These are phyloP conservation scores for Cryptophagus acutangulus DNA, from an alignment of 2,888 invertebrate genomes.

Conservation along the genomic window DNA sequence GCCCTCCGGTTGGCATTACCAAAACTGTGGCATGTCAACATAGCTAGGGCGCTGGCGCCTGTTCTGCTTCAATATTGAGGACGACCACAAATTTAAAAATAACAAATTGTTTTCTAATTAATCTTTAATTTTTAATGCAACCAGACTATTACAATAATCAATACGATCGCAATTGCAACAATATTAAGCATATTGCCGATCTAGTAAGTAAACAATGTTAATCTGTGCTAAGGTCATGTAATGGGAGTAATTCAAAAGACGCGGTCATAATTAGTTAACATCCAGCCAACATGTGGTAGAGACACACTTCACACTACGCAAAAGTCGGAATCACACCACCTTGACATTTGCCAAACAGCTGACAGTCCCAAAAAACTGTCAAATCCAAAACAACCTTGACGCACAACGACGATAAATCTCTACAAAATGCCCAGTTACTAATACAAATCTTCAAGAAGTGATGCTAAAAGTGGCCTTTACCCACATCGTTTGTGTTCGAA, in stretches of 20 bases:
- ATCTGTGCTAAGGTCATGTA: conserved; percentile 25
- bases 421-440: conserved; percentile 42
- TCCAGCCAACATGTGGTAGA: conserved; percentile 19
- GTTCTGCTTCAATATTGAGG: no score
- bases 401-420: conserved; percentile 30
- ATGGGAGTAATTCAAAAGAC: conserved; percentile 8
- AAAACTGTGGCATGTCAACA: no score
- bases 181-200: no score
- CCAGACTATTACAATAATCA: no score
- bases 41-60: no score
- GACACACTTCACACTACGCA: conserved; percentile 15
- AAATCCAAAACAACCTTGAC: conserved; percentile 25
- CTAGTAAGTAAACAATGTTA: no score
- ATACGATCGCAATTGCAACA: no score
- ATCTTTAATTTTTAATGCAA: no score
- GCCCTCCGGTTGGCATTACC: no score
- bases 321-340: conserved; percentile 12
- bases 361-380: conserved; percentile 4
- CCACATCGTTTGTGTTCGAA: background rate
- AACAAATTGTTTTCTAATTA: no score
- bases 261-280: conserved; percentile 17
- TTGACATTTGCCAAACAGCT: conserved; percentile 2
- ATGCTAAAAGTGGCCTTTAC: background rate
- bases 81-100: no score
- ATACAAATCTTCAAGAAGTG: conserved; percentile 22